Base-by-base conservation (phyloP, 2,888 invertebrate genomes). In the Eristalis pertinax region DNA sequence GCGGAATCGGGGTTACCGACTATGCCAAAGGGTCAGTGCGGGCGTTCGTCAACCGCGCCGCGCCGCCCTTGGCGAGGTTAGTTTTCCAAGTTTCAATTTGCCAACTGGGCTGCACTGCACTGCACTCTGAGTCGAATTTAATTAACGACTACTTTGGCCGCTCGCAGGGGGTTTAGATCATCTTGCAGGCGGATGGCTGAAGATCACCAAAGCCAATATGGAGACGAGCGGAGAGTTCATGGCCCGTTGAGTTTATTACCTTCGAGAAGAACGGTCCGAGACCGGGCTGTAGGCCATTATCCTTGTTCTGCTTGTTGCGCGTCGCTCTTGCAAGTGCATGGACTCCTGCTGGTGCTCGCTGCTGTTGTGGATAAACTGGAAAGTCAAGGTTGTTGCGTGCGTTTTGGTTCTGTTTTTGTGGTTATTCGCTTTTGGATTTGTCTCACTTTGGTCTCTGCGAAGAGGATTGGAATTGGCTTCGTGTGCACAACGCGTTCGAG, bases 1-100 rank as follows among this genome's bases (percentile, higher is more conserved):
- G 82, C 83, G 83, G 86, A 83, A 86, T 86, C 67, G 78, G 86
- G 82, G 69, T 74, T 85, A 81, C 73, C 82, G 82, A 82, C 85
- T 76, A 63, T 69, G 82, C 82, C 81, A 85, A 35, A 73, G 82
- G 86, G 86, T 86, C 86, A 86, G 74, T 29, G 81, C 68, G 65
- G 4, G 26, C 13, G 26, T 26, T 60, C 32, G 65, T 8, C 13
- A n/a, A n/a, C n/a, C n/a, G n/a, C n/a, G n/a, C n/a, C n/a, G n/a
- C 32, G 29, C 24, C 13, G 60, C 60, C 60, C 60, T 60, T 56
- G 41, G 24, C 38, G 19, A 50, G 50, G 10, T 50, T 50, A 50
- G 50, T 50, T 50, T 50, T 8, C 50, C 19, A 19, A 63, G 38
- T 19, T 4, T 50, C 26, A 2, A 32, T 4, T 67, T 67, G 65